A percentile compares a stretch with the other conserved stretches of the same genome.
phyloP scores from a whole-genome alignment of 2,113 vertebrate genomes.

The Heterotis niloticus region DNA sequence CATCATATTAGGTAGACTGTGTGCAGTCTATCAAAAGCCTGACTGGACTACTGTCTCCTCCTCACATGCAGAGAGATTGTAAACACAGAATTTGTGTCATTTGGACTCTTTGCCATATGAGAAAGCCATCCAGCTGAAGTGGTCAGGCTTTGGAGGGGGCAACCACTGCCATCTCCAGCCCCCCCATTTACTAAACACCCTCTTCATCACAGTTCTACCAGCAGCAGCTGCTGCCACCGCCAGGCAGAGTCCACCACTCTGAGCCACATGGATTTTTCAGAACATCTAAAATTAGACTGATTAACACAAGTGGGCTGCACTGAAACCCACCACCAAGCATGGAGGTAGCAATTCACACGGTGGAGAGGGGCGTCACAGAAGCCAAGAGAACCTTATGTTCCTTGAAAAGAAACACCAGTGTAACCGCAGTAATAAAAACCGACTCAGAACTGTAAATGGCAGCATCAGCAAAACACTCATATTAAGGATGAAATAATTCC shows the following conservation, averaged over 20 bases:
- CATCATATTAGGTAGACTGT: constrained; percentile 6
- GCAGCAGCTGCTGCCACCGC: not conserved
- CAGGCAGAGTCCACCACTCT: not conserved
- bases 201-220: not conserved
- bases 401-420: not conserved
- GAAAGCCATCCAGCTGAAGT: not conserved
- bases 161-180: not conserved
- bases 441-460: not conserved
- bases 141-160: not conserved
- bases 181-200: not conserved
- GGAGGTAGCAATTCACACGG: not conserved
- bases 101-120: not conserved
- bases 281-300: constrained; percentile 8
- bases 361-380: not conserved
- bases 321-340: not conserved
- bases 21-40: constrained; percentile 18
- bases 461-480: not conserved
- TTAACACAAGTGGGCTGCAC: not conserved
- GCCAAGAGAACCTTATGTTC: not conserved
- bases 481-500: not conserved
- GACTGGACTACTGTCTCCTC: constrained; percentile 3
- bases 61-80: constrained; percentile 4
- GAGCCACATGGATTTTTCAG: not conserved
- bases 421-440: not conserved
- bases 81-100: constrained; percentile 5